Percentiles rank a stretch among this genome's conserved stretches.
These are phyloP conservation scores for Turritopsis rubra DNA, from an alignment of 30 jellyfish, hydroid and myxozoan genomes.

Conservation along the genomic window DNA sequence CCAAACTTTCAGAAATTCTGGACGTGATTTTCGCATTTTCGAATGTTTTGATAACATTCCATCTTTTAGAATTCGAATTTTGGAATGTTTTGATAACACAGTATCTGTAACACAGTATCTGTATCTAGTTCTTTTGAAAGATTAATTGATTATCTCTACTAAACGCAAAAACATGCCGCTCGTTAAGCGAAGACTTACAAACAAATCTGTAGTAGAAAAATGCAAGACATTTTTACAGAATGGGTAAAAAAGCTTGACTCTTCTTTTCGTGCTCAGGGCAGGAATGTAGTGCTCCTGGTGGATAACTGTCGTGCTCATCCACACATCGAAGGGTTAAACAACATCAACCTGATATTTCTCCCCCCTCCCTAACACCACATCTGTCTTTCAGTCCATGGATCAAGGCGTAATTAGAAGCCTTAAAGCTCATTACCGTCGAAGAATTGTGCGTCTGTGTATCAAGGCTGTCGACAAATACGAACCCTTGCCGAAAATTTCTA, in stretches of 20 bases:
- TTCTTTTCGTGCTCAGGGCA: slow-evolving; percentile 28
- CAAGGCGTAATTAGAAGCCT: too few species aligned
- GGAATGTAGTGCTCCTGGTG: too few species aligned
- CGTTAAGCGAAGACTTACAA: slow-evolving; percentile 13
- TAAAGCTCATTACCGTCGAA: too few species aligned
- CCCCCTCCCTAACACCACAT: slow-evolving; percentile 7
- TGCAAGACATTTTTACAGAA: neutral
- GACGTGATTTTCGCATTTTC: neutral
- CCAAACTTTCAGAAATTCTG: neutral
- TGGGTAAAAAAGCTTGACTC: slow-evolving; percentile 26
- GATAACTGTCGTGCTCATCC: too few species aligned
- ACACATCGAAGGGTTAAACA: too few species aligned
- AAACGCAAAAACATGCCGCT: slow-evolving; percentile 14
- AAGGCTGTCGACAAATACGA: too few species aligned
- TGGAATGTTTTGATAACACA: too few species aligned
- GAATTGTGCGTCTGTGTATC: too few species aligned
- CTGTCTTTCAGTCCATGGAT: too few species aligned
- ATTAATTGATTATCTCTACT: neutral
- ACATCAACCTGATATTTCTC: slow-evolving; percentile 27
- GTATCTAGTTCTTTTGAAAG: neutral
- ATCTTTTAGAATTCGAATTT: neutral
- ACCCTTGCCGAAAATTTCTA: too few species aligned
- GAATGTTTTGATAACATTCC: neutral
- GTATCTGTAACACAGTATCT: too few species aligned
- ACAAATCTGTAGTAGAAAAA: slow-evolving; percentile 21